Conservation (phyloP, 2,888 invertebrate species). For the Epinotia nisella region DNA sequence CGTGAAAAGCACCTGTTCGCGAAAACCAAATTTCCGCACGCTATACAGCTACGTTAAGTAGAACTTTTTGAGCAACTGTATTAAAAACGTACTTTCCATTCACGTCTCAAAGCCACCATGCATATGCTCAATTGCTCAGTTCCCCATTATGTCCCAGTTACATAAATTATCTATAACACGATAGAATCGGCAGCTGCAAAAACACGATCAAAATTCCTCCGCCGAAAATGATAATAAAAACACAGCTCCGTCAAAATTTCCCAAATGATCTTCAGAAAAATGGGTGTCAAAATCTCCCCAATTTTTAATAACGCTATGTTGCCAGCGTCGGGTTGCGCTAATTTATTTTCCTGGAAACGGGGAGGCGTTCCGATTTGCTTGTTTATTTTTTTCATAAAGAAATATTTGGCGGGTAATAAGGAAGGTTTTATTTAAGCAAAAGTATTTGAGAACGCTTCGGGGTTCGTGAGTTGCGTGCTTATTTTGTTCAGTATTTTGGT, state of each 20-base stretch:
- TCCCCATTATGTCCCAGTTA: no score
- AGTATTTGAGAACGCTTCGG: background rate
- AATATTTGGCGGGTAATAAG: slow-evolving; percentile 39
- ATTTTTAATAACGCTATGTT: slow-evolving; percentile 41
- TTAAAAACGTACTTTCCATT: no score
- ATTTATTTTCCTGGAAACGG: slow-evolving; percentile 38
- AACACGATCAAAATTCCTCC: background rate
- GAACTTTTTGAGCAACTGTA: no score
- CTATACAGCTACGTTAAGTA: no score
- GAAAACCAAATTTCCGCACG: no score
- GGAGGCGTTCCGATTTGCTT: slow-evolving; percentile 33
- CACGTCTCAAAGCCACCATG: no score
- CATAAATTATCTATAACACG: background rate
- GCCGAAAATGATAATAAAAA: slow-evolving; percentile 3
- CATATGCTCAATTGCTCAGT: no score
- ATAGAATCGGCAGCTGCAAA: background rate
- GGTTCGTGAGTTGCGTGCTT: background rate
- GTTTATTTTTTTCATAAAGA: slow-evolving; percentile 42
- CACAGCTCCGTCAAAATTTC: background rate
- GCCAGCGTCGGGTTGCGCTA: slow-evolving; percentile 35
- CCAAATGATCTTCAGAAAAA: slow-evolving; percentile 32
- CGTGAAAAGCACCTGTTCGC: no score
- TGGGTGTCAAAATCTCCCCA: slow-evolving; percentile 42
- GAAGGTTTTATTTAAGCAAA: slow-evolving; percentile 30
- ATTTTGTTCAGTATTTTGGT: background rate